Percentiles rank a stretch among this genome's conserved stretches.
Conservation (phyloP, 1,140 invertebrate species). For the Spodoptera frugiperda region DNA sequence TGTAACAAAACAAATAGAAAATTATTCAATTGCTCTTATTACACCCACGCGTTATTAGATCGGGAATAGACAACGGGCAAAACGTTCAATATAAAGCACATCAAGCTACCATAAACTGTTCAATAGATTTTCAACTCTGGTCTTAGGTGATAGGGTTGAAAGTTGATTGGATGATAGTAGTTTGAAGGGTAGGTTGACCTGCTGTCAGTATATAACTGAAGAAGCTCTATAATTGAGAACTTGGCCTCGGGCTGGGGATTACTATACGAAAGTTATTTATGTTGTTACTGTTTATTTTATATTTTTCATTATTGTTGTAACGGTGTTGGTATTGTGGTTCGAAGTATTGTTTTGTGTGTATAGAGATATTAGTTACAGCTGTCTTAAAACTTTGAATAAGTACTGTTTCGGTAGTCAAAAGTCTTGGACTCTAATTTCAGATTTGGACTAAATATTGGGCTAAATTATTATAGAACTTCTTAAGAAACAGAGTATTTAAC, state of each 20-base stretch:
- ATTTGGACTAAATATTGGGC: no score
- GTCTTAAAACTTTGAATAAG: neutral
- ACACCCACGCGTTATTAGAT: constrained; percentile 24
- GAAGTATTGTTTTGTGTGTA: constrained; percentile 13
- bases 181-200: no score
- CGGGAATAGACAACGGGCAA: neutral
- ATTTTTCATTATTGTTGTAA: constrained; percentile 43
- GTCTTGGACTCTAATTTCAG: no score
- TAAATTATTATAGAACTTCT: no score
- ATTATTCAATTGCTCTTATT: constrained; percentile 41
- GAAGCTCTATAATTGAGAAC: constrained; percentile 47
- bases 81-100: constrained; percentile 24
- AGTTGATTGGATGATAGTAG: no score
- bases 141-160: no score
- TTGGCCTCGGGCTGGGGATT: constrained; percentile 32
- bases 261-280: constrained; percentile 29
- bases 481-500: no score
- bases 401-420: neutral
- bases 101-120: no score
- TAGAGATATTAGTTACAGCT: constrained; percentile 8
- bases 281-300: constrained; percentile 37
- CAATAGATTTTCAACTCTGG: no score
- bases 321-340: constrained; percentile 18
- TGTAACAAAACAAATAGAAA: constrained; percentile 19
- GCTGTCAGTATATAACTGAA: constrained; percentile 40